Conservation (phyloP, 2,113 vertebrate genomes). For the Syngnathus typhle region DNA sequence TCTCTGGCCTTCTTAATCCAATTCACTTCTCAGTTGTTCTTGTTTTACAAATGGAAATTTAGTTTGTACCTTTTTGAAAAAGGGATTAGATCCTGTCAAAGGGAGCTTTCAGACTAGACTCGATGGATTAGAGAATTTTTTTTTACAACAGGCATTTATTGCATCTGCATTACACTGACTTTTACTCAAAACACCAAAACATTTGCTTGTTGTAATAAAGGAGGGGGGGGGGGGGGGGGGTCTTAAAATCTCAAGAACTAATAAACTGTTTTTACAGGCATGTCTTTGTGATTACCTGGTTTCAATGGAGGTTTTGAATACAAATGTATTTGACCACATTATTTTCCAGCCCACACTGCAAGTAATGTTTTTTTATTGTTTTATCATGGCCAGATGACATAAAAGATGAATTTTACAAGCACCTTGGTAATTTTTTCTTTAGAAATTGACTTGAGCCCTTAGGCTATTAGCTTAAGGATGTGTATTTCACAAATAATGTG, state of each 20-base stretch:
- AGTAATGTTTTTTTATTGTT: not conserved
- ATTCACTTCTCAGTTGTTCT: slow-evolving; percentile 45
- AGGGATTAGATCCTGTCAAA: slow-evolving; percentile 30
- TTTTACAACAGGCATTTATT: slow-evolving; percentile 59
- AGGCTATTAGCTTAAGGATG: too few relatives aligned
- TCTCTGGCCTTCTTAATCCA: slow-evolving; percentile 33
- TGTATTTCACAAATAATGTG: too few relatives aligned
- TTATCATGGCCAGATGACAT: not conserved
- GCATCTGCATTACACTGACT: slow-evolving; percentile 73
- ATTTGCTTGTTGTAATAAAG: slow-evolving; percentile 81
- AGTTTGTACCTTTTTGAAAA: slow-evolving; percentile 48
- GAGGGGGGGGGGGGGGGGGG: slow-evolving; percentile 49
- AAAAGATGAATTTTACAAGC: not conserved
- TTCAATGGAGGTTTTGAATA: not conserved
- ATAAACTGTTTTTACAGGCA: slow-evolving; percentile 90
- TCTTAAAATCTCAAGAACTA: slow-evolving; percentile 79
- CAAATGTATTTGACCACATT: not conserved
- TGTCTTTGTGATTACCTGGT: not conserved
- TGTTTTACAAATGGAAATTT: slow-evolving; percentile 59
- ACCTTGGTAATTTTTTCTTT: too few relatives aligned
- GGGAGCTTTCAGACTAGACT: slow-evolving; percentile 33
- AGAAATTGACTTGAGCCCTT: not conserved
- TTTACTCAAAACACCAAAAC: slow-evolving; percentile 54
- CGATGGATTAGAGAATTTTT: slow-evolving; percentile 54
- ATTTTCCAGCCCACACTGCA: not conserved